Evolutionary conservation across 2,888 invertebrate genomes (phyloP), one percentile per base, ranked within the genome.

Genomic region (Spialia ferax): DNA sequence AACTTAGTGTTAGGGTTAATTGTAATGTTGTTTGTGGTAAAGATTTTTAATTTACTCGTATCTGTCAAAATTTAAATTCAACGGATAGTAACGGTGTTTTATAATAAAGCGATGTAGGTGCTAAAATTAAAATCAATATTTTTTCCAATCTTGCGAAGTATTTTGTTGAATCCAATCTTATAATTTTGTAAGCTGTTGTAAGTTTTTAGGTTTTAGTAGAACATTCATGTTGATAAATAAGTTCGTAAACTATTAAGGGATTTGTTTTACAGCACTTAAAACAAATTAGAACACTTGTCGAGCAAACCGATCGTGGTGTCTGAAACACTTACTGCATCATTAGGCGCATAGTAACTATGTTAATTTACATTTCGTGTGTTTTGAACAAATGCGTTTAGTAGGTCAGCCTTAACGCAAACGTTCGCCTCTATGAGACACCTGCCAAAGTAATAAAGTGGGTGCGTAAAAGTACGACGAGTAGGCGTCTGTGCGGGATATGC

Each of bases 321-420:
- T 38, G 18, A 50, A 65, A 59, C n/a, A 29, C 10, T 63, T 5
- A 56, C 26, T 35, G 29, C 18, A 38, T 23, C 55, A 38, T 38
- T 55, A 29, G 42, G 63, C 11, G 23, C 45, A 26, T 35, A 48
- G 63, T 63, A 50, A 57, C 57, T 10, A 35, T 23, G 48, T 57
- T 57, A 59, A 59, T 65, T 59, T 65, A 65, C 52, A 59, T 59
- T 59, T 66, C 42, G 60, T 66, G 60, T 55, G 61, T 55, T 54
- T 63, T 73, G 72, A 69, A 70, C 81, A 81, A 79, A 80, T 81
- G 79, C 72, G 72, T 73, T 82, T 71, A 83, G 77, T 87, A 76
- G 86, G 86, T 85, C 85, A 71, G 71, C 45, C 61, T 52, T n/a
- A 50, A 48, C 52, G 64, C 55, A 23, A 50, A 68, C 66, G 70